Conservation (phyloP, 2,797 vertebrate species). For the Arremon brunneinucha region DNA sequence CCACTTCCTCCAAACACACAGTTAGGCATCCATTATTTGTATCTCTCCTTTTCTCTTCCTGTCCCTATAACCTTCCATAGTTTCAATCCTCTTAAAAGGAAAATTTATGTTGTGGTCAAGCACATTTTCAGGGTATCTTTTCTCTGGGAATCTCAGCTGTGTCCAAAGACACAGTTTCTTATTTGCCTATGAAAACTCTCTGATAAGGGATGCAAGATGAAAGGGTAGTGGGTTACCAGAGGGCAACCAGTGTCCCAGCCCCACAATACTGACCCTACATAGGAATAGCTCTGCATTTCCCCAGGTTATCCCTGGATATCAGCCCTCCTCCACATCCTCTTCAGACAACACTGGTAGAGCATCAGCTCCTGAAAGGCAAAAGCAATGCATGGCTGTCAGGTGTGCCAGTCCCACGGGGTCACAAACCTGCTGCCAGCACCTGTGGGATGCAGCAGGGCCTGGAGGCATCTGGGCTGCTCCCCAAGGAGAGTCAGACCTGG, state of each 20-base stretch:
- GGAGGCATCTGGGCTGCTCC: not conserved
- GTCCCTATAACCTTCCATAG: not conserved
- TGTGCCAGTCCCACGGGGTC: not conserved
- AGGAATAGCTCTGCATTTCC: not conserved
- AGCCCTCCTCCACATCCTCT: not conserved
- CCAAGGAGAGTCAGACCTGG: not conserved
- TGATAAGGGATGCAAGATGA: not conserved
- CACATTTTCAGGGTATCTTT: not conserved
- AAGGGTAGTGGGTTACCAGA: not conserved
- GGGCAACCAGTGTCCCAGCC: not conserved
- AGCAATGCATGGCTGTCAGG: too few species aligned
- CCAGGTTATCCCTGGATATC: not conserved
- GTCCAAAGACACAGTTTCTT: not conserved
- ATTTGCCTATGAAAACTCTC: not conserved
- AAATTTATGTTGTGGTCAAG: not conserved
- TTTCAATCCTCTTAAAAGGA: not conserved
- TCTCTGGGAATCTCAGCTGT: not conserved
- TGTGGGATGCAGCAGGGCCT: not conserved
- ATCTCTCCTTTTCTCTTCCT: not conserved
- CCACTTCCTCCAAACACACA: not conserved
- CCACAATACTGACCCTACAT: not conserved
- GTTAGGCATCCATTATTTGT: fast-evolving
- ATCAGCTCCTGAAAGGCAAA: not conserved
- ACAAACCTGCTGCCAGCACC: not conserved
- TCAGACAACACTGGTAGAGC: not conserved